Evolutionary conservation across 2,797 vertebrate species (phyloP).

Genomic region (Diplodus puntazzo): DNA sequence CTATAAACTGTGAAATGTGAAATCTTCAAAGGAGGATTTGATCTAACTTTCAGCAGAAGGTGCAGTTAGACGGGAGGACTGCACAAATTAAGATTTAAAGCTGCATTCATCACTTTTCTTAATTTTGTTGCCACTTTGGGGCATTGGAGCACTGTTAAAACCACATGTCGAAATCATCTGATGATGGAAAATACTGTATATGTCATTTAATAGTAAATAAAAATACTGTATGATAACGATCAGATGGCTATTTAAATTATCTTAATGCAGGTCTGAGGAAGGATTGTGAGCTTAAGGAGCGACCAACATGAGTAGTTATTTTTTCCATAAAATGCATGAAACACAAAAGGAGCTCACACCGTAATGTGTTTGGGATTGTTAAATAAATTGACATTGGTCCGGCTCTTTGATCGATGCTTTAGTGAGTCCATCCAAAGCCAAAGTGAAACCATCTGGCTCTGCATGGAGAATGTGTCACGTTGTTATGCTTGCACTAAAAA

Average conservation of each 20-base stretch:
- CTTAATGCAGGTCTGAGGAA: not conserved
- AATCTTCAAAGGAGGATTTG: not conserved
- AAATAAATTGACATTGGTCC: no score
- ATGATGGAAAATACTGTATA: not conserved
- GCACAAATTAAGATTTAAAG: not conserved
- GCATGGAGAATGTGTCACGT: no score
- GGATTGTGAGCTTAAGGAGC: not conserved
- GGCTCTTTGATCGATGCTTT: no score
- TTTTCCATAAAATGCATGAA: not conserved
- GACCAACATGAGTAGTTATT: not conserved
- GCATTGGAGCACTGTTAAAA: not conserved
- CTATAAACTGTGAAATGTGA: not conserved
- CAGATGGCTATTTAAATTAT: not conserved
- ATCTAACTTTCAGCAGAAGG: no score
- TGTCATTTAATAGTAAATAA: no score
- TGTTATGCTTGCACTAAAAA: no score
- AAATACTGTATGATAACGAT: not conserved
- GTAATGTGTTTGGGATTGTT: not conserved
- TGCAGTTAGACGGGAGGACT: no score
- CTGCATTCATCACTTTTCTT: not conserved
- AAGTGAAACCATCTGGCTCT: no score
- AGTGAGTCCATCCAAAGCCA: no score
- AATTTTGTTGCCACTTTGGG: no score
- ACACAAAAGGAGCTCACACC: not conserved
- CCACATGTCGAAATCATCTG: not conserved